These are phyloP conservation scores for Drosophila anceps DNA, from an alignment of 2,888 invertebrate genomes.

Conservation along the genomic window DNA sequence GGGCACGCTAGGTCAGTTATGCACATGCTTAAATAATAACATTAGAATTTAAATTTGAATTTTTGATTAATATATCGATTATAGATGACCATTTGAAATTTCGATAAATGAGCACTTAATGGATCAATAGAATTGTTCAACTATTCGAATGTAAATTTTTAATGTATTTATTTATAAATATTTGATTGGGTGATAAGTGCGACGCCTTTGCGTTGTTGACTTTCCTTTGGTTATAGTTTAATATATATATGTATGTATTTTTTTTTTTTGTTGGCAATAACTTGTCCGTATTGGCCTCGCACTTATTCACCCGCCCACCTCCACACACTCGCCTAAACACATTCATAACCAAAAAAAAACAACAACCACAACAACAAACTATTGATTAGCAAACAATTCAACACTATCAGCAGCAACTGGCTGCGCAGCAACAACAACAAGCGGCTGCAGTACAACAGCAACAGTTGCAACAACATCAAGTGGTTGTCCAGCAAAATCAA, in stretches of 20 bases:
- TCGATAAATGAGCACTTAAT: neutral
- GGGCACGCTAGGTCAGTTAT: constrained; percentile 40
- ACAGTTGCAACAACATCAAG: constrained; percentile 86
- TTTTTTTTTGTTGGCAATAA: neutral
- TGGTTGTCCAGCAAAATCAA: constrained; percentile 86
- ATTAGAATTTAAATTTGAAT: constrained; percentile 12
- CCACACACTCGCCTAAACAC: constrained; percentile 32
- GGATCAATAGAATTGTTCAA: neutral
- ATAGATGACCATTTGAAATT: neutral
- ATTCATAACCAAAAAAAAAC: constrained; percentile 86
- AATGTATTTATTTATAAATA: constrained; percentile 8
- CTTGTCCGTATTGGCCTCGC: constrained; percentile 34
- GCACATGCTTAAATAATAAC: neutral
- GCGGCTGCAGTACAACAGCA: constrained; percentile 85
- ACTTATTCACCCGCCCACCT: constrained; percentile 7
- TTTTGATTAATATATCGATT: constrained; percentile 8
- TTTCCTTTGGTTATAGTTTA: neutral
- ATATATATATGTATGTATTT: too few relatives aligned
- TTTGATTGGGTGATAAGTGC: constrained; percentile 44
- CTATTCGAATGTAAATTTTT: neutral
- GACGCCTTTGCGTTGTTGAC: constrained; percentile 30
- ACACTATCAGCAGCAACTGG: constrained; percentile 86
- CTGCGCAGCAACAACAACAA: constrained; percentile 86
- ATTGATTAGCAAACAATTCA: constrained; percentile 86
- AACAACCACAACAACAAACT: constrained; percentile 86